Percentiles rank a stretch among this genome's conserved stretches.
phyloP scores from a whole-genome alignment of 2,797 vertebrate species.

The Notamacropus eugenii region DNA sequence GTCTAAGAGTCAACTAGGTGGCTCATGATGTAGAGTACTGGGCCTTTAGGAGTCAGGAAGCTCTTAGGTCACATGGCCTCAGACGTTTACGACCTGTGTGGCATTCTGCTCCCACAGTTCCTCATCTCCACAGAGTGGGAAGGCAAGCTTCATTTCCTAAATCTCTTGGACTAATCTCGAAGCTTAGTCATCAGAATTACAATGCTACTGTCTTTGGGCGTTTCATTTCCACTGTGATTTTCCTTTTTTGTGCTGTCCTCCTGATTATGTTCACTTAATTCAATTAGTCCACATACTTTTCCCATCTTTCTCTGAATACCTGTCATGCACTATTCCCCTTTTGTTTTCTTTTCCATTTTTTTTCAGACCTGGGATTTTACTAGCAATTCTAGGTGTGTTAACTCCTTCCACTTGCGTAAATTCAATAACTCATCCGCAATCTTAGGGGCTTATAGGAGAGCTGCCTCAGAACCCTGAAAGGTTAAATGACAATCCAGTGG shows the following conservation, averaged over 20 bases:
- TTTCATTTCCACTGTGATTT: background rate
- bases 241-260: background rate
- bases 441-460: background rate
- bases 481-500: no score
- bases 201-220: no score
- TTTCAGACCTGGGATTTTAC: background rate
- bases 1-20: no score
- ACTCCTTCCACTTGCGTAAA: background rate
- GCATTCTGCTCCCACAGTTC: no score
- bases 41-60: background rate
- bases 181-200: no score
- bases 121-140: no score
- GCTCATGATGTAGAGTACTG: no score
- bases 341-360: background rate
- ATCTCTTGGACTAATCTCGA: no score
- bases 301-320: background rate
- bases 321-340: background rate
- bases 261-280: background rate
- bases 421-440: background rate
- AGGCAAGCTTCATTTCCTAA: no score
- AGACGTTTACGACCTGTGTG: no score
- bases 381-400: background rate
- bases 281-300: background rate
- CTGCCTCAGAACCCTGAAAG: background rate
- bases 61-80: no score